These are phyloP conservation scores for Lydus trimaculatus DNA, from an alignment of 2,888 invertebrate genomes.

Conservation along the genomic window DNA sequence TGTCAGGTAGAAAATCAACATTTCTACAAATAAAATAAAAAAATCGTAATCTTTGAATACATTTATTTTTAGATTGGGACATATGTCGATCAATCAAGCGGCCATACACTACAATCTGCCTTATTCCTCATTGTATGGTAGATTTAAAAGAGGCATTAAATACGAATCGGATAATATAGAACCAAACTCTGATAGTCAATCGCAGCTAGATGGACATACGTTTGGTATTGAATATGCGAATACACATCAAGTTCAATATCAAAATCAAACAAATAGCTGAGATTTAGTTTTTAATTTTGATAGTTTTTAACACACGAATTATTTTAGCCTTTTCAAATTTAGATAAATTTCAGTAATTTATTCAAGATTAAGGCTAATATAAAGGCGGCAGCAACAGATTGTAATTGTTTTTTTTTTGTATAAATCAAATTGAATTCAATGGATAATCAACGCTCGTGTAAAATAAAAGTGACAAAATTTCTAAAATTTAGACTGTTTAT, in stretches of 20 bases:
- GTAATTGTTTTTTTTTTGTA: not conserved
- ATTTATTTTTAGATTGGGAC: constrained; percentile 73
- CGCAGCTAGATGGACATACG: constrained; percentile 51
- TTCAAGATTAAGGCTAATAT: not conserved
- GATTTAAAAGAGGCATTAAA: constrained; percentile 84
- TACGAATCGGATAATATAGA: constrained; percentile 69
- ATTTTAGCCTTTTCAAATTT: constrained; percentile 12
- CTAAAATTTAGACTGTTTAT: not conserved
- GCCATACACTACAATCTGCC: constrained; percentile 91
- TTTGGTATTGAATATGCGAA: constrained; percentile 57
- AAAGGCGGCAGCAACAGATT: not conserved
- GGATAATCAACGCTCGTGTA: constrained; percentile 2
- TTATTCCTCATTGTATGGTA: constrained; percentile 87
- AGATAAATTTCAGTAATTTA: not conserved
- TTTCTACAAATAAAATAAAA: not conserved
- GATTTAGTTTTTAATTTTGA: constrained; percentile 52
- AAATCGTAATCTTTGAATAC: not conserved
- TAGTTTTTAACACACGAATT: constrained; percentile 42
- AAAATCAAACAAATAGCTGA: constrained; percentile 57
- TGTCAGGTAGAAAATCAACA: constrained; percentile 69
- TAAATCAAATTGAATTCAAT: not conserved
- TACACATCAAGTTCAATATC: constrained; percentile 56
- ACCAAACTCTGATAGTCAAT: constrained; percentile 55
- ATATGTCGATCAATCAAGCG: constrained; percentile 94
- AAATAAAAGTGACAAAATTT: not conserved